Conservation (phyloP, 2,113 vertebrate species). For the Oryzias curvinotus region DNA sequence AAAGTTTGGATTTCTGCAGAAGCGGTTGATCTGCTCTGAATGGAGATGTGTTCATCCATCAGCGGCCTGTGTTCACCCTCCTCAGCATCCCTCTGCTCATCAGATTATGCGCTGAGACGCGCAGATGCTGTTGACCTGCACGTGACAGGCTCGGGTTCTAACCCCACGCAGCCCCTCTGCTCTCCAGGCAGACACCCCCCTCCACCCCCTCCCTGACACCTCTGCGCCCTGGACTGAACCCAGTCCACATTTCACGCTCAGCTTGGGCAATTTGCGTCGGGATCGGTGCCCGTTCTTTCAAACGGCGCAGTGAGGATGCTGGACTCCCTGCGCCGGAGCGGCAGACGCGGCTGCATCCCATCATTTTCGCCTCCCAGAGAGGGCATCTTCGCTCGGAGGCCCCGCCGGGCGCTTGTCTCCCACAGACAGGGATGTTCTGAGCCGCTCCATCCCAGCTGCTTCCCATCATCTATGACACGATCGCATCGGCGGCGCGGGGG, state of each 20-base stretch:
- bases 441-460: constrained; percentile 17
- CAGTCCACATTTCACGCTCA: constrained; percentile 37
- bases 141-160: constrained; percentile 33
- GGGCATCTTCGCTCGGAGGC: constrained; percentile 44
- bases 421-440: constrained; percentile 35
- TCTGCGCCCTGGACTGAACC: constrained; percentile 31
- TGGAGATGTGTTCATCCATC: too few relatives aligned
- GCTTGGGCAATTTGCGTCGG: constrained; percentile 33
- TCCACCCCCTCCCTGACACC: constrained; percentile 28
- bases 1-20: too few relatives aligned
- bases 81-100: constrained; percentile 29
- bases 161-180: constrained; percentile 20
- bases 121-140: constrained; percentile 38
- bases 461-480: constrained; percentile 2
- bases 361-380: constrained; percentile 18
- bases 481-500: constrained; percentile 14
- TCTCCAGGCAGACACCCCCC: constrained; percentile 28
- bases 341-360: constrained; percentile 14
- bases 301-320: constrained; percentile 44
- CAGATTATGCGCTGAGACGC: constrained; percentile 47
- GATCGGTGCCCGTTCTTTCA: constrained; percentile 20
- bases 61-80: too few relatives aligned
- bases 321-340: constrained; percentile 15
- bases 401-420: constrained; percentile 27
- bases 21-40: too few relatives aligned